Conservation (phyloP, 2,888 invertebrate genomes). For the Polydesmus complanatus region DNA sequence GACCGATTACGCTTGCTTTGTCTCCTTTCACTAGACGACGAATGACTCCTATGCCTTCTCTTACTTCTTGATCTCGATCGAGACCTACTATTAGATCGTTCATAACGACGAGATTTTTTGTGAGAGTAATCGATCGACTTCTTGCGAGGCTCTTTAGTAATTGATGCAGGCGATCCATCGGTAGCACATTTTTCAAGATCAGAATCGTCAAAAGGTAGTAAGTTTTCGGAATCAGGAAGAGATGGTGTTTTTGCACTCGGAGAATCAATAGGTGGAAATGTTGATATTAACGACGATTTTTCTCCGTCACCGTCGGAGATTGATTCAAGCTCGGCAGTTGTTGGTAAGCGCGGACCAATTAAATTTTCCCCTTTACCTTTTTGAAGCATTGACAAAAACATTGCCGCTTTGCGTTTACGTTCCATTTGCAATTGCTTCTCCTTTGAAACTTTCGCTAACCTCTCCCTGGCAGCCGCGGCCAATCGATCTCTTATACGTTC, state of each 20-base stretch:
- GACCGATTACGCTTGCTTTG: background rate
- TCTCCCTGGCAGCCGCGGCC: conserved; percentile 32
- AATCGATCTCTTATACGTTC: conserved; percentile 29
- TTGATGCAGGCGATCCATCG: background rate
- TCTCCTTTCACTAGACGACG: background rate
- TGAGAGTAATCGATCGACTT: background rate
- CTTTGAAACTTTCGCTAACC: conserved; percentile 28
- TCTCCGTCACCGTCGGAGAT: background rate
- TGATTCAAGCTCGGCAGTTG: conserved; percentile 5
- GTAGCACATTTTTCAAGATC: background rate
- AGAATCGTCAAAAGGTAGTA: too few relatives aligned
- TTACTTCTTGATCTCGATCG: background rate
- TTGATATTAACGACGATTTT: too few relatives aligned
- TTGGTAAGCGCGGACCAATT: conserved; percentile 15
- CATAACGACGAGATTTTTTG: background rate
- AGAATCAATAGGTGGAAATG: background rate
- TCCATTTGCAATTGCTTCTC: conserved; percentile 40
- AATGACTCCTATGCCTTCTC: background rate
- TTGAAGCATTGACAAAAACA: conserved; percentile 51
- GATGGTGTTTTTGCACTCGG: background rate
- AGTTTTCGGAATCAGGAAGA: too few relatives aligned
- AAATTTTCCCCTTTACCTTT: conserved; percentile 18
- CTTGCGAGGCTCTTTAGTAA: background rate
- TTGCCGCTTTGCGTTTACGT: conserved; percentile 63
- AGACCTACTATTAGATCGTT: background rate